These are phyloP conservation scores for Serranus cabrilla DNA, from an alignment of 2,797 vertebrate genomes.

Conservation along the genomic window DNA sequence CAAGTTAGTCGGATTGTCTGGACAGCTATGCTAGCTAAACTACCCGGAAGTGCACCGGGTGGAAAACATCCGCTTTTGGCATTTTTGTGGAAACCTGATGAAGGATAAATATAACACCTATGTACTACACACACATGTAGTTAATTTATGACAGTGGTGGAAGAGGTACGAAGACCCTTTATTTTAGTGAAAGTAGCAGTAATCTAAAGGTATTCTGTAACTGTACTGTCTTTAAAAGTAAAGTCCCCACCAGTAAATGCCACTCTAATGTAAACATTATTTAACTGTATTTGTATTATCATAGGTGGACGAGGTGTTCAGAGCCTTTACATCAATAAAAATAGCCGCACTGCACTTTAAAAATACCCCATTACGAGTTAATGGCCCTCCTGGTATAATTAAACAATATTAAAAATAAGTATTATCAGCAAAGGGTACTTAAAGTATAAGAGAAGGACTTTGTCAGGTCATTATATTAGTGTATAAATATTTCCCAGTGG, in stretches of 20 bases:
- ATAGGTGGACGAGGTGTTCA: not conserved
- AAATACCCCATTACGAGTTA: not conserved
- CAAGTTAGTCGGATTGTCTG: slow-evolving; percentile 2
- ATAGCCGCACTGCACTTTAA: not conserved
- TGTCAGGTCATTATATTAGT: not conserved
- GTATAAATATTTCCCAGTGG: not conserved
- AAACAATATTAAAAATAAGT: not conserved
- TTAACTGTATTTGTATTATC: too few relatives aligned
- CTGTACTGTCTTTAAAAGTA: too few relatives aligned
- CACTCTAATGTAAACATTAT: too few relatives aligned
- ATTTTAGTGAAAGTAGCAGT: too few relatives aligned
- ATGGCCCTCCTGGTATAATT: not conserved
- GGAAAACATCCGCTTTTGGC: slow-evolving; percentile 66
- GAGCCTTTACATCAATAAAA: not conserved
- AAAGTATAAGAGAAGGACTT: not conserved
- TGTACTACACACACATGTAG: too few relatives aligned
- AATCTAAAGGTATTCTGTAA: too few relatives aligned
- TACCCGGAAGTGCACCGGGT: slow-evolving; percentile 74
- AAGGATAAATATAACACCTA: too few relatives aligned
- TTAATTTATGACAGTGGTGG: not conserved
- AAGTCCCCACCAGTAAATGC: too few relatives aligned
- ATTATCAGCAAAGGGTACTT: not conserved
- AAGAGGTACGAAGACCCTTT: too few relatives aligned
- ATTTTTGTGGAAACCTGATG: too few relatives aligned
- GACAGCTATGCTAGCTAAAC: slow-evolving; percentile 25